Conservation (phyloP, 2,113 vertebrate genomes). For the Micronycteris hirsuta region DNA sequence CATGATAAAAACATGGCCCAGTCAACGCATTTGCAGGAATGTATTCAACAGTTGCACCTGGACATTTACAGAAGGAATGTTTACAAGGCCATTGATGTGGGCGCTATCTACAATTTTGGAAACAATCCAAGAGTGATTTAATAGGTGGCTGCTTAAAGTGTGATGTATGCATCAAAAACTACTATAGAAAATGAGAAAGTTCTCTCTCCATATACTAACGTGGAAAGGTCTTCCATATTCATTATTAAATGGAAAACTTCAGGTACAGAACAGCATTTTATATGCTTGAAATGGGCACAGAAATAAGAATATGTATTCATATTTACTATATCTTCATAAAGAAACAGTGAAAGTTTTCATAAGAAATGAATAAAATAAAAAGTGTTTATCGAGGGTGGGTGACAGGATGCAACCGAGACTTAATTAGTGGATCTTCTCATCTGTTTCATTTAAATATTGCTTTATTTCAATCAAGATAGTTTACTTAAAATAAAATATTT, state of each 20-base stretch:
- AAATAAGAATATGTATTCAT: background rate
- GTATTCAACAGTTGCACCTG: background rate
- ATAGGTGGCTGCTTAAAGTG: background rate
- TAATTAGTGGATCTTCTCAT: background rate
- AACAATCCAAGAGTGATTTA: background rate
- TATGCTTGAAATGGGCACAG: background rate
- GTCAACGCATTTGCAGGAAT: background rate
- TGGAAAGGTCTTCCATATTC: background rate
- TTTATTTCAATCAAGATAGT: background rate
- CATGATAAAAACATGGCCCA: background rate
- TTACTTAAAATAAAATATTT: background rate
- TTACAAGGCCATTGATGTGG: background rate
- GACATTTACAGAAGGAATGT: background rate
- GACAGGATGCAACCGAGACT: background rate
- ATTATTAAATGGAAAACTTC: background rate
- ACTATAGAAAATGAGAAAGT: background rate
- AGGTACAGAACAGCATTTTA: background rate
- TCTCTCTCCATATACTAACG: background rate
- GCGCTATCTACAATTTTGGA: background rate
- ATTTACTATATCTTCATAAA: background rate
- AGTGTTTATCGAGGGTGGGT: background rate
- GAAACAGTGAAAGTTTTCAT: background rate
- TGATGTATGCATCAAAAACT: background rate
- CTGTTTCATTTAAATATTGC: background rate
- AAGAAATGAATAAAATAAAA: background rate